Evolutionary conservation across 2,113 vertebrate species (phyloP).

Genomic region (Meles meles): DNA sequence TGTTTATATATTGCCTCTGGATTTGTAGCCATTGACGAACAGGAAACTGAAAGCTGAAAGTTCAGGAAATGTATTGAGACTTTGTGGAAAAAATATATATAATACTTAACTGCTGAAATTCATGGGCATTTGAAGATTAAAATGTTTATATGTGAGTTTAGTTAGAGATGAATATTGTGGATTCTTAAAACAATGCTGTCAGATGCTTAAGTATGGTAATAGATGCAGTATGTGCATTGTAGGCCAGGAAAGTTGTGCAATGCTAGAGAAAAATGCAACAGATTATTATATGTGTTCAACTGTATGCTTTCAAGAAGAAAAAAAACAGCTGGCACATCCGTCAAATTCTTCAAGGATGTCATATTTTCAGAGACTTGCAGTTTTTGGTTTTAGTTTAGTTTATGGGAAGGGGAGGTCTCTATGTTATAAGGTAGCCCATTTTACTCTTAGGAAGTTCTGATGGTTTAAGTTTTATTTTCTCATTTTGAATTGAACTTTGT

Average conservation of each 20-base stretch:
- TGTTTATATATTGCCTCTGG: slow-evolving; percentile 59
- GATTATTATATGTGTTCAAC: slow-evolving; percentile 38
- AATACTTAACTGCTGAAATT: slow-evolving; percentile 36
- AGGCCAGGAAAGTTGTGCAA: slow-evolving; percentile 58
- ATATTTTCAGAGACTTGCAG: slow-evolving; percentile 55
- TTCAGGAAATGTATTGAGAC: slow-evolving; percentile 71
- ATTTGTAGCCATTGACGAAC: slow-evolving; percentile 56
- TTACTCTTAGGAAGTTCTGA: background rate
- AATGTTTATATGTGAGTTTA: slow-evolving; percentile 10
- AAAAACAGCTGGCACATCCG: slow-evolving; percentile 45
- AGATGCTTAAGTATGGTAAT: slow-evolving; percentile 52
- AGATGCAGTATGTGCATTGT: slow-evolving; percentile 30
- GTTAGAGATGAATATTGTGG: background rate
- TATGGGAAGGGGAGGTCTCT: background rate
- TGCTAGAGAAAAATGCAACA: slow-evolving; percentile 6
- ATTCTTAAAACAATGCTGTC: slow-evolving; percentile 32
- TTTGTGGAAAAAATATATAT: slow-evolving; percentile 58
- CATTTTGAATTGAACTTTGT: background rate
- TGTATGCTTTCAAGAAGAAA: slow-evolving; percentile 60
- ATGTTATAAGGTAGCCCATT: background rate
- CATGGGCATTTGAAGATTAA: background rate
- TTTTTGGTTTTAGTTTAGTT: slow-evolving; percentile 56
- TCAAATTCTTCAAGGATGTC: slow-evolving; percentile 30
- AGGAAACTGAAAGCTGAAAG: slow-evolving; percentile 75
- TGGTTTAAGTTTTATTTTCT: slow-evolving; percentile 46